phyloP scores from a whole-genome alignment of 2,888 invertebrate species.

The Dioctria rufipes region DNA sequence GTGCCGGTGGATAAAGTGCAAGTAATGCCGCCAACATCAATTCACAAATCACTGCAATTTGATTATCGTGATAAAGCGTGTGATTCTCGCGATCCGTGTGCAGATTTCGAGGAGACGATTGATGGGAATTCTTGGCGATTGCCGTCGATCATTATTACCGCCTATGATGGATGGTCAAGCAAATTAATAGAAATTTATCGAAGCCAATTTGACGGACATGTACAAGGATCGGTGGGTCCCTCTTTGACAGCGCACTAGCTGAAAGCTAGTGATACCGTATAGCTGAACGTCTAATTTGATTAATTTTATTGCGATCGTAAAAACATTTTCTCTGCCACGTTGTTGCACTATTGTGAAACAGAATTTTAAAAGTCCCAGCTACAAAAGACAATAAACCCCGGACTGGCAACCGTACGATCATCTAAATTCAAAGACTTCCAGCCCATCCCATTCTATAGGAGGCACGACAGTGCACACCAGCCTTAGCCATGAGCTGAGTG shows the following conservation, averaged over 20 bases:
- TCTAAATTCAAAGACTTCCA: conserved; percentile 21
- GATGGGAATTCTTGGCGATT: conserved; percentile 21
- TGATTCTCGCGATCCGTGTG: conserved; percentile 9
- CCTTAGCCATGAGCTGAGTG: not conserved
- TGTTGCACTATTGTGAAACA: no score
- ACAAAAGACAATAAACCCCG: no score
- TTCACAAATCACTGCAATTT: conserved; percentile 39
- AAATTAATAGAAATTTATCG: conserved; percentile 44
- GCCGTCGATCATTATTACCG: conserved; percentile 15
- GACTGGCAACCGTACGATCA: not conserved
- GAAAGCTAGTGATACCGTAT: not conserved
- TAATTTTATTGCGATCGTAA: conserved; percentile 38
- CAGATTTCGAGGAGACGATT: conserved; percentile 1
- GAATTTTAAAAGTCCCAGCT: no score
- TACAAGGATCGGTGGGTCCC: conserved; percentile 2
- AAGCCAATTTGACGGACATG: not conserved
- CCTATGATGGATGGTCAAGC: conserved; percentile 28
- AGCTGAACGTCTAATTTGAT: conserved; percentile 35
- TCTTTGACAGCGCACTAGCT: not conserved
- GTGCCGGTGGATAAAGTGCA: conserved; percentile 28
- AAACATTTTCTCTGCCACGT: not conserved
- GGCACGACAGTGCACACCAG: not conserved
- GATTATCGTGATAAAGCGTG: conserved; percentile 38
- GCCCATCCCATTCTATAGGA: conserved; percentile 20
- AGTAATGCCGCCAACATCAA: conserved; percentile 35